Evolutionary conservation across 1,140 invertebrate genomes (phyloP).

Genomic region (Adoxophyes honmai): DNA sequence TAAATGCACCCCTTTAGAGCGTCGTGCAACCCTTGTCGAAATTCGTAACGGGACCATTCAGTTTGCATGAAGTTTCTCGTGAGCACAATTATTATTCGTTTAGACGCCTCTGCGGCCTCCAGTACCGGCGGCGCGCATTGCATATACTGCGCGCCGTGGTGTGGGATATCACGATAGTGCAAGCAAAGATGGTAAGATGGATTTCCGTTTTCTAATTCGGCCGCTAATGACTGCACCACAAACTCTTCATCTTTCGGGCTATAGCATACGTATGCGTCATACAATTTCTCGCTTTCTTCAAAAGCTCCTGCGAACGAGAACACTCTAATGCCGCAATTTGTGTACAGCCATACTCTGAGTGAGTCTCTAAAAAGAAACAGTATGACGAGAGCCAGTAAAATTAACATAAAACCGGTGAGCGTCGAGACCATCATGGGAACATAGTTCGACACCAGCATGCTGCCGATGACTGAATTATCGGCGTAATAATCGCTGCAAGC

Average conservation of each 20-base stretch:
- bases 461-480: slow-evolving; percentile 89
- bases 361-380: slow-evolving; percentile 90
- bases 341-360: slow-evolving; percentile 91
- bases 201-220: slow-evolving; percentile 88
- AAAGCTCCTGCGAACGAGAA: slow-evolving; percentile 80
- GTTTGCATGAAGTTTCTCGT: slow-evolving; percentile 91
- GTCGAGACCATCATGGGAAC: slow-evolving; percentile 90
- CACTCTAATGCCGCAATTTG: slow-evolving; percentile 89
- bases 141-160: slow-evolving; percentile 82
- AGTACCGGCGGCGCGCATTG: slow-evolving; percentile 87
- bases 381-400: slow-evolving; percentile 85
- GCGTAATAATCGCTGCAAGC: slow-evolving; percentile 90
- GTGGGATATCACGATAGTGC: slow-evolving; percentile 89
- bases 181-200: slow-evolving; percentile 90
- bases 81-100: slow-evolving; percentile 87
- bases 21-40: slow-evolving; percentile 90
- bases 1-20: slow-evolving; percentile 88
- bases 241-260: slow-evolving; percentile 95
- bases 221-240: slow-evolving; percentile 88
- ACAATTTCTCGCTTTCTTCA: slow-evolving; percentile 90
- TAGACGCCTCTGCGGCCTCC: slow-evolving; percentile 91
- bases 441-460: slow-evolving; percentile 89
- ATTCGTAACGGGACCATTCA: slow-evolving; percentile 91
- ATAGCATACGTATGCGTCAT: slow-evolving; percentile 95
- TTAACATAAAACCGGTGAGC: slow-evolving; percentile 84